Conservation (phyloP, 2,797 vertebrate genomes). For the Ceryle rudis region DNA sequence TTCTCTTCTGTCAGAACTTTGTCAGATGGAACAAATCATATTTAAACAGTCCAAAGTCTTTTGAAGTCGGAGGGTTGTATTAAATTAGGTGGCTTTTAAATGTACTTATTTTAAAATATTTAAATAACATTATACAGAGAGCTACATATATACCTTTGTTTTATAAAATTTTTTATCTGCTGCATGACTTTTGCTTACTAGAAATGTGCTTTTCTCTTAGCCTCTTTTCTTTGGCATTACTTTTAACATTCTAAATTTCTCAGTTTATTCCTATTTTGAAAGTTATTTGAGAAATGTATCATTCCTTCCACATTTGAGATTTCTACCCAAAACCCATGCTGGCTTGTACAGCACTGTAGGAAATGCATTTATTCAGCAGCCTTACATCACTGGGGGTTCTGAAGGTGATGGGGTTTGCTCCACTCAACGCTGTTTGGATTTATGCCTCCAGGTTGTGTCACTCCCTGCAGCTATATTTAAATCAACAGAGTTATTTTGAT, state of each 20-base stretch:
- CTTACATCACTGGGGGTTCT: neutral
- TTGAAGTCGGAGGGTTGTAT: neutral
- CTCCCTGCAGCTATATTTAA: neutral
- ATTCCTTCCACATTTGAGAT: neutral
- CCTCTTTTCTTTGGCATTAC: neutral
- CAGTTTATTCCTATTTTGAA: neutral
- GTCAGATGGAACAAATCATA: neutral
- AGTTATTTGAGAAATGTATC: neutral
- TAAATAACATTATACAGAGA: neutral
- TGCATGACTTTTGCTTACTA: neutral
- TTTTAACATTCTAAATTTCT: neutral
- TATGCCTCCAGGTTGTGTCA: neutral
- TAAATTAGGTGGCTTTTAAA: neutral
- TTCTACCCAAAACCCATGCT: rapidly evolving
- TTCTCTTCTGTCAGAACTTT: neutral
- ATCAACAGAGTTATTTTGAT: neutral
- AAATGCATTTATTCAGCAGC: neutral
- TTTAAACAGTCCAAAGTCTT: neutral
- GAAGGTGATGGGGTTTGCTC: neutral
- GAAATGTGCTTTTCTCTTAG: neutral
- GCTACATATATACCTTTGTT: neutral
- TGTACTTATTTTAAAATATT: neutral
- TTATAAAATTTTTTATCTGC: neutral
- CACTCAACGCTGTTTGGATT: neutral
- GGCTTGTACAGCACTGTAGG: neutral